Evolutionary conservation across 2,797 vertebrate genomes (phyloP).

Genomic region (Trichosurus vulpecula): DNA sequence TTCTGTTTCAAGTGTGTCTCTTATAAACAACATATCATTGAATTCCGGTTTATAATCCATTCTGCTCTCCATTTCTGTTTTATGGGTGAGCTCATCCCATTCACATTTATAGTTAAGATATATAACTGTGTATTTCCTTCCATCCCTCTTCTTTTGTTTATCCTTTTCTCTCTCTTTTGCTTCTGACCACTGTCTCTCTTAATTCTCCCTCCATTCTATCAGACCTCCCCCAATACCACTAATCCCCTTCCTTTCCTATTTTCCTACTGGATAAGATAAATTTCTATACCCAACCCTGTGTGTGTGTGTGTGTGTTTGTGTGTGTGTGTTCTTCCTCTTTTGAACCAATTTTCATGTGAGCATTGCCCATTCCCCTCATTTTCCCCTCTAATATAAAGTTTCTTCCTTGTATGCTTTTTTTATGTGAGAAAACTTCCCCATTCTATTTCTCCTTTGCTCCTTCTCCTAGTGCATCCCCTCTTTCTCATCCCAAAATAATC

Average conservation of each 20-base stretch:
- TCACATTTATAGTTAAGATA: neutral
- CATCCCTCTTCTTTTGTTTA: neutral
- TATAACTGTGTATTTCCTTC: neutral
- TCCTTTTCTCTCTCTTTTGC: neutral
- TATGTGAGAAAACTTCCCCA: neutral
- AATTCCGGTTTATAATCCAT: neutral
- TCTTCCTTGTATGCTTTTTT: neutral
- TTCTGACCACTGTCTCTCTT: neutral
- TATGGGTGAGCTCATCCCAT: neutral
- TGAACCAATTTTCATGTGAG: neutral
- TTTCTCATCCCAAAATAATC: neutral
- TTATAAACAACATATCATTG: neutral
- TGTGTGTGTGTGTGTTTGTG: neutral
- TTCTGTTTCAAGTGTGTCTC: neutral
- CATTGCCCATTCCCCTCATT: neutral
- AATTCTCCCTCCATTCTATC: neutral
- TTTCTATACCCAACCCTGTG: neutral
- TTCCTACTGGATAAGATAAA: neutral
- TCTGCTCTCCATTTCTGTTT: neutral
- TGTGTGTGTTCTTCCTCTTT: neutral
- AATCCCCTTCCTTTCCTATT: neutral
- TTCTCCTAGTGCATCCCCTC: neutral
- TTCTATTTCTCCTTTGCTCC: neutral
- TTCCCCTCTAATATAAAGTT: neutral
- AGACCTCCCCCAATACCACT: neutral